Base-by-base conservation (phyloP, 1,140 invertebrate genomes). In the Pogonomyrmex californicus region DNA sequence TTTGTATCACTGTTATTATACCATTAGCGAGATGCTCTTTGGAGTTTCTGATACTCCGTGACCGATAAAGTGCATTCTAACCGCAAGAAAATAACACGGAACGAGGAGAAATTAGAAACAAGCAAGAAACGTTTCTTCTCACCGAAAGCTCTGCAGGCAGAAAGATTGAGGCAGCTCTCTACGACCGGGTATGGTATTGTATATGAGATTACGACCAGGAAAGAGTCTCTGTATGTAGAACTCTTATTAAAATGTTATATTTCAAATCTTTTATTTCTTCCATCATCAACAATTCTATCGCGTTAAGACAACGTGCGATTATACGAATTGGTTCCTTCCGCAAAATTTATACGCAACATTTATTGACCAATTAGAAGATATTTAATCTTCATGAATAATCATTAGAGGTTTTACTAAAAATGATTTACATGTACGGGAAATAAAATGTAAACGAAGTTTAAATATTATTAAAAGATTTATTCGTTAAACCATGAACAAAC, bases 191-290 rank as follows among this genome's bases (percentile, higher is more conserved):
- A 75, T 47, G 14, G 68, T 54, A 79, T 79, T 56, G 63, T 87
- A 86, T 82, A 88, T 54, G 68, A 86, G 63, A 49, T 82, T 41
- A 54, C 47, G 41, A 62, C n/a, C 70, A 36, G 30, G 30, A 86
- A 65, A 66, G 38, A 66, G 36, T 47, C 58, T 68, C 23, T 54
- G 1, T 17, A 23, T 30, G 51, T 51, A 23, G 23, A 77, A 66
- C 23, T 58, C 66, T 78, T 66, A 79, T 79, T 87, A 86, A 79
- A 77, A 60, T 58, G 62, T 54, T 41, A 68, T 30, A 66, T 17
- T 49, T 51, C 0, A 54, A 14, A 5, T 12, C 6, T 62, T 62
- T 23, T 62, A 41, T 47, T 12, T 68, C 41, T 68, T 68, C 23
- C n/a, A 7, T n/a, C n/a, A 12, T n/a, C 47, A 30, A 44, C 2